A percentile compares a stretch with the other conserved stretches of the same genome.
Evolutionary conservation across 2,888 invertebrate genomes (phyloP).

Genomic region (Oscheius sp.): DNA sequence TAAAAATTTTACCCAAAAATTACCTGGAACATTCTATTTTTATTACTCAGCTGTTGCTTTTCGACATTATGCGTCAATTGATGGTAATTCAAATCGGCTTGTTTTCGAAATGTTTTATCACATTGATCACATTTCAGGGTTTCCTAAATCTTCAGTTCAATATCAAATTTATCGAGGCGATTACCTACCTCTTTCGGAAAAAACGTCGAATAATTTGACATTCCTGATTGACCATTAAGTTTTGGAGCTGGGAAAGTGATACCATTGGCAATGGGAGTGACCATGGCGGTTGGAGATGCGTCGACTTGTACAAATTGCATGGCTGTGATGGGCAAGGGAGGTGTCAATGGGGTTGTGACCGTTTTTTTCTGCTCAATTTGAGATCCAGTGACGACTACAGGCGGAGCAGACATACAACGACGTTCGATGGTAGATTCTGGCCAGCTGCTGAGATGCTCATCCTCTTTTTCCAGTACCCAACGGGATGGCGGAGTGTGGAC

Average conservation of each 20-base stretch:
- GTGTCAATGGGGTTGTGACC: conserved; percentile 6
- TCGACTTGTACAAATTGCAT: conserved; percentile 19
- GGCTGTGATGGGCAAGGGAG: conserved; percentile 28
- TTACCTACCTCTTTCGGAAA: conserved; percentile 32
- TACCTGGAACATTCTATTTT: conserved; percentile 53
- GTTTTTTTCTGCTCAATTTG: conserved; percentile 8
- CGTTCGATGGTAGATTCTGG: conserved; percentile 35
- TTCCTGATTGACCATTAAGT: conserved; percentile 2
- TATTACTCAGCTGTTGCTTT: conserved; percentile 75
- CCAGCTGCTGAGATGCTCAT: conserved; percentile 39
- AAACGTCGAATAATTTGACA: background rate
- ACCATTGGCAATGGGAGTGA: conserved; percentile 13
- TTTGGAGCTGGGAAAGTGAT: background rate
- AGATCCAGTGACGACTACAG: conserved; percentile 26
- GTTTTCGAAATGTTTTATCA: conserved; percentile 90
- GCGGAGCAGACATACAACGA: conserved; percentile 52
- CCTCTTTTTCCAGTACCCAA: conserved; percentile 62
- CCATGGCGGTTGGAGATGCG: background rate
- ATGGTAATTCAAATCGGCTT: conserved; percentile 74
- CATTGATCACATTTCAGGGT: conserved; percentile 79
- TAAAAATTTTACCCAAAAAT: no score
- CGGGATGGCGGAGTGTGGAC: conserved; percentile 71
- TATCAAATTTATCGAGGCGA: background rate
- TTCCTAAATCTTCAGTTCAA: conserved; percentile 36
- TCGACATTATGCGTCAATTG: conserved; percentile 70